Evolutionary conservation across 2,797 vertebrate species (phyloP), one percentile per base, ranked within the genome.

Genomic region (Acropternis orthonyx): DNA sequence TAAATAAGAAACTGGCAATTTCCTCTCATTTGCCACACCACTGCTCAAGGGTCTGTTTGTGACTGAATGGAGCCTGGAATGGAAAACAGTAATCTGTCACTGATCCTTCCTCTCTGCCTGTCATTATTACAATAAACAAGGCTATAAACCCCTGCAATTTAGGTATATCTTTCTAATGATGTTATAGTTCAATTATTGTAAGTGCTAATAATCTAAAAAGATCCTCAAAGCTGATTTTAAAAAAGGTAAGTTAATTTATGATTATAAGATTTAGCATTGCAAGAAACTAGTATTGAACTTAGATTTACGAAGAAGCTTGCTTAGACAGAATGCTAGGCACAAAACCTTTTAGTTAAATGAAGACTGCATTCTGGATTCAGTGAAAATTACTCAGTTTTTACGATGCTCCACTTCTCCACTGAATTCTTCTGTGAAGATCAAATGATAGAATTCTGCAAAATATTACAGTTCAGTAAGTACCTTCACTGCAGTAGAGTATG

Each of bases 401-500:
- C 2, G 2, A 62, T 74, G n/a, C n/a, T 94, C 8, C 24, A 61
- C 6, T 80, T 82, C 49, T 65, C 37, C 30, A 79, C 58, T 78
- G 43, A 85, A 75, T 71, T 78, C 89, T 87, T 82, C 58, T 85
- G 74, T 76, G 80, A 65, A 46, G 67, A 92, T 93, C 75, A 91
- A 94, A 68, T 84, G 49, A 88, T 54, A 94, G 95, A 94, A 79
- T 73, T 83, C 46, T 92, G 68, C 84, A 93, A 96, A 82, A 71
- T 55, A 96, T 67, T 91, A 77, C 75, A 74, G 56, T 84, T 92
- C 59, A 78, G 63, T 68, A 89, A 73, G 15, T 71, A 78, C 23
- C 80, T 75, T 84, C 69, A 89, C 81, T 97, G 67, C 43, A 85
- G 63, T 77, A 88, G 65, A 56, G 71, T 61, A 86, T 80, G 72